phyloP scores from a whole-genome alignment of 1,140 invertebrate species.

The Zaprionus lachaisei region DNA sequence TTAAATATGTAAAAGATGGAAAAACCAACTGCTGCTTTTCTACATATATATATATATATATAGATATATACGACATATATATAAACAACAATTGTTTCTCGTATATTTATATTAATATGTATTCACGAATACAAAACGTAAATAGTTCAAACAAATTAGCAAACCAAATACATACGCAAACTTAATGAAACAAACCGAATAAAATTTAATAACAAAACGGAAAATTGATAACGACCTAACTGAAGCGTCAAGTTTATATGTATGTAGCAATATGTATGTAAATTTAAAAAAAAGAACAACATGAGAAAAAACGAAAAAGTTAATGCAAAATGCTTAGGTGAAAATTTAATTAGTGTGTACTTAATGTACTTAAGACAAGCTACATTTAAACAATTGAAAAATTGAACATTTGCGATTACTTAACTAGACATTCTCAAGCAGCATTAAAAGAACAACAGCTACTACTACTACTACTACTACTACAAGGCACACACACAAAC shows the following conservation, averaged over 20 bases:
- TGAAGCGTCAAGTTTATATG: slow-evolving; percentile 76
- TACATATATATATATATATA: slow-evolving; percentile 61
- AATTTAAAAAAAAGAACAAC: slow-evolving; percentile 65
- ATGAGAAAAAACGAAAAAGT: slow-evolving; percentile 51
- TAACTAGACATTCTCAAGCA: slow-evolving; percentile 71
- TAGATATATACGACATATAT: slow-evolving; percentile 45
- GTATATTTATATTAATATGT: slow-evolving; percentile 78
- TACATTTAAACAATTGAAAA: slow-evolving; percentile 53
- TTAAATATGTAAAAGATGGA: slow-evolving; percentile 63
- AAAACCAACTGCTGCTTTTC: slow-evolving; percentile 73
- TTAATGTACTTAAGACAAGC: slow-evolving; percentile 77
- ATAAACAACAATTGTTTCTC: slow-evolving; percentile 75
- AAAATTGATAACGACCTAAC: slow-evolving; percentile 44
- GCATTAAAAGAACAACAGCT: slow-evolving; percentile 33
- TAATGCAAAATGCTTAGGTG: slow-evolving; percentile 79
- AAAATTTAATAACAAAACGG: slow-evolving; percentile 27
- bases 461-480: slow-evolving; percentile 27
- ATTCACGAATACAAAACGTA: slow-evolving; percentile 65
- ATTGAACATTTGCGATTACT: slow-evolving; percentile 74
- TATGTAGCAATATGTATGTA: slow-evolving; percentile 80
- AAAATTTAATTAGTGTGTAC: slow-evolving; percentile 82
- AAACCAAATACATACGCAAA: slow-evolving; percentile 76
- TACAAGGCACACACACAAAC: slow-evolving; percentile 43
- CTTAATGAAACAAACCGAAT: slow-evolving; percentile 51
- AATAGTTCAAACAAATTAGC: slow-evolving; percentile 83